Conservation (phyloP, 2,113 vertebrate species). For the Hyperoodon ampullatus region DNA sequence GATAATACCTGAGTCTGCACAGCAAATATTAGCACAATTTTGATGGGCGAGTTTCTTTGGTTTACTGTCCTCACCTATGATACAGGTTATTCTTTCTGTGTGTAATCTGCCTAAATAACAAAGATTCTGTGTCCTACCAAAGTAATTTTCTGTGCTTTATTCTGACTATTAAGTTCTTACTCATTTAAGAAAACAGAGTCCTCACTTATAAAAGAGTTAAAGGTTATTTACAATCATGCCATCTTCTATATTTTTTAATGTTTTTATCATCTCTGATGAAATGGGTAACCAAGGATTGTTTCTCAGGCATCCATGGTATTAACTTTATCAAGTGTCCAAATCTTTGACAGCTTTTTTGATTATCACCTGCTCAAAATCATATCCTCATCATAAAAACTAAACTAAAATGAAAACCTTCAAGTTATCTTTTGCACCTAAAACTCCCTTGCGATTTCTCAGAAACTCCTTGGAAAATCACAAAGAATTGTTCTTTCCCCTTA, state of each 20-base stretch:
- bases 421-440: neutral
- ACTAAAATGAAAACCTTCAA: neutral
- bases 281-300: neutral
- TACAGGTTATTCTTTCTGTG: neutral
- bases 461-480: neutral
- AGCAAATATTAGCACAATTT: neutral
- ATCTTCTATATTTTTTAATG: neutral
- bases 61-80: neutral
- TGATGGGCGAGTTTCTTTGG: neutral
- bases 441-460: neutral
- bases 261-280: neutral
- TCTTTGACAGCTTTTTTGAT: neutral
- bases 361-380: neutral
- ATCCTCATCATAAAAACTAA: neutral
- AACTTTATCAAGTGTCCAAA: neutral
- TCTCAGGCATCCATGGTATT: neutral
- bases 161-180: neutral
- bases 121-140: neutral
- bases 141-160: neutral
- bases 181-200: neutral
- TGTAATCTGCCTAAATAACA: neutral
- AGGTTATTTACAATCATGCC: neutral
- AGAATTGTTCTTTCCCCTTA: neutral
- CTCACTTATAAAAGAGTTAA: neutral
- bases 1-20: neutral